Evolutionary conservation across 2,888 invertebrate species (phyloP).

Genomic region (Gibbula magus): DNA sequence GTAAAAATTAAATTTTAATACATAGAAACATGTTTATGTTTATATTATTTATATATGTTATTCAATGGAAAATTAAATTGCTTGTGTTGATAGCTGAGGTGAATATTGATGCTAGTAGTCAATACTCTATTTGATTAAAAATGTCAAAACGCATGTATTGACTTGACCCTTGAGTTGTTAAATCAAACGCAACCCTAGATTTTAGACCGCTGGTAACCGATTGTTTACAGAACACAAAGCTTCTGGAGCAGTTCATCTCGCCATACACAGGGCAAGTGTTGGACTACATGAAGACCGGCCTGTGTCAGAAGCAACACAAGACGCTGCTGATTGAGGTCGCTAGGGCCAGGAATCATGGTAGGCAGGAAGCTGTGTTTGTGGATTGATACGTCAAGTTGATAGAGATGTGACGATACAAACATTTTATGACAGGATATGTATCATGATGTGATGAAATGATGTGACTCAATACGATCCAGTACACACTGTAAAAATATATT

Average conservation of each 20-base stretch:
- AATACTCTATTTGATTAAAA: too few relatives aligned
- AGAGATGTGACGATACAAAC: not conserved
- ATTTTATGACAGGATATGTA: not conserved
- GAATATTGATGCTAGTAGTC: too few relatives aligned
- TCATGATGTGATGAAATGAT: too few relatives aligned
- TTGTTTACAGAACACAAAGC: conserved; percentile 74
- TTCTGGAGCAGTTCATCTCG: conserved; percentile 92
- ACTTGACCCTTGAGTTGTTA: too few relatives aligned
- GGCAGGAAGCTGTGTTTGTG: not conserved
- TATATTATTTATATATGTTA: too few relatives aligned
- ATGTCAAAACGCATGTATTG: too few relatives aligned
- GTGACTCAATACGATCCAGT: too few relatives aligned
- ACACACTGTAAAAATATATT: too few relatives aligned
- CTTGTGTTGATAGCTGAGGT: too few relatives aligned
- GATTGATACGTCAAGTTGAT: not conserved
- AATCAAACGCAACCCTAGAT: not conserved
- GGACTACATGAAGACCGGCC: conserved; percentile 75
- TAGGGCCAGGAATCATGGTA: conserved; percentile 88
- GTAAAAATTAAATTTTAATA: too few relatives aligned
- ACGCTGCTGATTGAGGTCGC: conserved; percentile 86
- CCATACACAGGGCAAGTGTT: conserved; percentile 85
- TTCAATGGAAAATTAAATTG: too few relatives aligned
- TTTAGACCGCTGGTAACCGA: conserved; percentile 4
- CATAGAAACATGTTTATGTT: too few relatives aligned
- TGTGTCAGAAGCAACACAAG: conserved; percentile 88